These are phyloP conservation scores for Heliconius sara DNA, from an alignment of 2,888 invertebrate species.

Conservation along the genomic window DNA sequence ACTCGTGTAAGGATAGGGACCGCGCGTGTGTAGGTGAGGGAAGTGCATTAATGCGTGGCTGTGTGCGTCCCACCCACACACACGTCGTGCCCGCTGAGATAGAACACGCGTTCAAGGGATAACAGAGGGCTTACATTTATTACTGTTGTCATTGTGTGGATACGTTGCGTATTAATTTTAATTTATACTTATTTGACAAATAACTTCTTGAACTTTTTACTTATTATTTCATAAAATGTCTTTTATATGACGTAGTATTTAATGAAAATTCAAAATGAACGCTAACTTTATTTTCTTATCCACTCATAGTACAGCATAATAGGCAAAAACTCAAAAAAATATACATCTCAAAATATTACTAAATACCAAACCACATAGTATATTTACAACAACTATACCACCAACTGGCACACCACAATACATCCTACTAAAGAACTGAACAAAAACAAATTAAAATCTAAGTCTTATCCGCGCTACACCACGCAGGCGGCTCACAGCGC, in stretches of 20 bases:
- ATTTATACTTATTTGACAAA: background rate
- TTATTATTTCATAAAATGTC: background rate
- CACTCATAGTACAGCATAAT: background rate
- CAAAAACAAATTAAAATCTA: background rate
- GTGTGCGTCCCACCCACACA: conserved; percentile 66
- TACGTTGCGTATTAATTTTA: conserved; percentile 43
- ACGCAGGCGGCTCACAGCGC: conserved; percentile 69
- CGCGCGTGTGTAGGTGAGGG: conserved; percentile 39
- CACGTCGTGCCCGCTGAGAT: conserved; percentile 68
- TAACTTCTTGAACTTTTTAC: background rate
- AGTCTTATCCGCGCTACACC: conserved; percentile 65
- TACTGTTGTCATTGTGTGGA: conserved; percentile 62
- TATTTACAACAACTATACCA: background rate
- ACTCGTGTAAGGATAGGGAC: conserved; percentile 33
- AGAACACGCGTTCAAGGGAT: conserved; percentile 82
- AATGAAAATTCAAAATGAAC: background rate
- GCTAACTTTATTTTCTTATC: background rate
- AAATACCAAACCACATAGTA: background rate
- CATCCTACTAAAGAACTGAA: background rate
- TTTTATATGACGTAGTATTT: background rate
- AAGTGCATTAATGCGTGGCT: conserved; percentile 44
- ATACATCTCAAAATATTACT: background rate
- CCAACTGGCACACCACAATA: background rate
- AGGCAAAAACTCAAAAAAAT: background rate
- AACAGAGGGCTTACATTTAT: conserved; percentile 81